Conservation (phyloP, 2,888 invertebrate species). For the Tinea semifulvella region DNA sequence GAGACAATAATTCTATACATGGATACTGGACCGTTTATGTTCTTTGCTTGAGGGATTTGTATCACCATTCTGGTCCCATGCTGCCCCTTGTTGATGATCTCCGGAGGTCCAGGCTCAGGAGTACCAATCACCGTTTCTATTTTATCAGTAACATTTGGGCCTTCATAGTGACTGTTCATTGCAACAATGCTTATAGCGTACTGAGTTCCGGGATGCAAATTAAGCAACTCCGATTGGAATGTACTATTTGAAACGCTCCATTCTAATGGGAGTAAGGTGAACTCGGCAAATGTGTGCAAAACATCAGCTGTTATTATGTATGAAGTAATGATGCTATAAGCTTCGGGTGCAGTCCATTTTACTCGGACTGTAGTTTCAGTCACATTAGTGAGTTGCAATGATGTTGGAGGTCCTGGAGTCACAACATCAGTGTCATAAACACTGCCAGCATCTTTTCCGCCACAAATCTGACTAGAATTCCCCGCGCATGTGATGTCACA, state of each 20-base stretch:
- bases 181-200: conserved; percentile 81
- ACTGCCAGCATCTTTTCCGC: conserved; percentile 68
- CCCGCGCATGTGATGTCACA: conserved; percentile 69
- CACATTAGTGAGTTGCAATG: conserved; percentile 63
- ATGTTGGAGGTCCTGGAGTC: conserved; percentile 75
- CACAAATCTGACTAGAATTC: conserved; percentile 71
- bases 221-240: conserved; percentile 64
- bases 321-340: conserved; percentile 57
- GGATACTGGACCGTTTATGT: conserved; percentile 82
- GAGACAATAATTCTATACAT: conserved; percentile 80
- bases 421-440: conserved; percentile 73
- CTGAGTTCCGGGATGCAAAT: conserved; percentile 76
- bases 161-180: conserved; percentile 65
- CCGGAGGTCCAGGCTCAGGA: conserved; percentile 74
- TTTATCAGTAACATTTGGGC: conserved; percentile 62
- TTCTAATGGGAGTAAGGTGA: conserved; percentile 29
- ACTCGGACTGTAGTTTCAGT: conserved; percentile 71
- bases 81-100: conserved; percentile 71
- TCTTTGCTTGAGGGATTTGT: conserved; percentile 71
- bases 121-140: conserved; percentile 77
- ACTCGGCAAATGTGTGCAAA: conserved; percentile 65
- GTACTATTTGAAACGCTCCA: conserved; percentile 70
- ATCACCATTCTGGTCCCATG: conserved; percentile 72
- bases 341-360: conserved; percentile 67
- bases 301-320: conserved; percentile 66